Conservation (phyloP, 64 coral and sea anemone species). For the Anthopleura sola region DNA sequence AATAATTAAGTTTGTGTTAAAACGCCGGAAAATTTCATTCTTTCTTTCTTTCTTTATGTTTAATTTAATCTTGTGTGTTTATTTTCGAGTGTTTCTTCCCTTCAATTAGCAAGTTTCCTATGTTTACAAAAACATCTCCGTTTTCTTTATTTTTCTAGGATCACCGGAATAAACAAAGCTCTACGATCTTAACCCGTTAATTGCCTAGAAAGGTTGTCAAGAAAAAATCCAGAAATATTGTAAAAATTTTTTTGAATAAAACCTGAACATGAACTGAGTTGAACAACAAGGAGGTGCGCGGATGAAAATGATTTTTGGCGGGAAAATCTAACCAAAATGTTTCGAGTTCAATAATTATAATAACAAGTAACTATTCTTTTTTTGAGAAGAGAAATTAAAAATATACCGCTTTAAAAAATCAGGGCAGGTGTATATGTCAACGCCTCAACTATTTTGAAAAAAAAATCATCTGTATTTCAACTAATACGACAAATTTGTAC, state of each 20-base stretch:
- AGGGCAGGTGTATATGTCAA: too few relatives aligned
- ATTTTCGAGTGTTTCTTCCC: not conserved
- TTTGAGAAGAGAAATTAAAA: too few relatives aligned
- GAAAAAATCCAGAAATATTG: not conserved
- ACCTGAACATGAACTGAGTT: not conserved
- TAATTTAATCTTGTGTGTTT: not conserved
- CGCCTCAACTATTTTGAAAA: too few relatives aligned
- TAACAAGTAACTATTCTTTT: too few relatives aligned
- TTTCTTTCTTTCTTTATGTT: too few relatives aligned
- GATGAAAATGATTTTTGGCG: not conserved
- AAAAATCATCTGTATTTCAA: too few relatives aligned
- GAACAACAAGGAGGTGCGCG: not conserved
- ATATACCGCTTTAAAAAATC: not conserved
- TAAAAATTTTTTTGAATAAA: not conserved
- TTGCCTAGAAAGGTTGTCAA: not conserved
- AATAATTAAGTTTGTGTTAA: not conserved
- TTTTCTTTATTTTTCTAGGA: not conserved
- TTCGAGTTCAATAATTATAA: not conserved
- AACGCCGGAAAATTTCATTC: not conserved
- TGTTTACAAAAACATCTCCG: not conserved
- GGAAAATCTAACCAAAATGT: not conserved
- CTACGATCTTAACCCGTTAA: not conserved
- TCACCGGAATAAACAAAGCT: constrained; percentile 5
- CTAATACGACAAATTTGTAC: too few relatives aligned
- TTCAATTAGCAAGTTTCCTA: not conserved